A percentile compares a stretch with the other conserved stretches of the same genome.
Conservation (phyloP, 2,113 vertebrate genomes). For the Ahaetulla prasina region DNA sequence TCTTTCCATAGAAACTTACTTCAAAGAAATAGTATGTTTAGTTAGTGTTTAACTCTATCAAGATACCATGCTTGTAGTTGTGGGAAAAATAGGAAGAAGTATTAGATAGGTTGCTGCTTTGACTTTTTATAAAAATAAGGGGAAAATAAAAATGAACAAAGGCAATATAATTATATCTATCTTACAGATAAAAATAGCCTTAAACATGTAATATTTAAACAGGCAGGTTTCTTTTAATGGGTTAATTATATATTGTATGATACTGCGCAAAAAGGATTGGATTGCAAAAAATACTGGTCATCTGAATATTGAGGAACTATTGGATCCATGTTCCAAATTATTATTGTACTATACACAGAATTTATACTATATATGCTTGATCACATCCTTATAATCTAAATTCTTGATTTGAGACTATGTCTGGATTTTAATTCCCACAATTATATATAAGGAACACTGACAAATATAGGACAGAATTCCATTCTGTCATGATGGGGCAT, state of each 20-base stretch:
- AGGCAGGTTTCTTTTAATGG: constrained; percentile 7
- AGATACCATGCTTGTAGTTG: background rate
- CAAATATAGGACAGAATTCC: background rate
- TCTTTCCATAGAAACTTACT: background rate
- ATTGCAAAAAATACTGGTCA: background rate
- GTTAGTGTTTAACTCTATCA: background rate
- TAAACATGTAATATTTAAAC: background rate
- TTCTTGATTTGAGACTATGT: background rate
- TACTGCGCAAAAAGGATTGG: background rate
- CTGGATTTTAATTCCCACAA: background rate
- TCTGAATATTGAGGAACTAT: background rate
- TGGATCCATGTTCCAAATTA: background rate
- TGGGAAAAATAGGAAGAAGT: background rate
- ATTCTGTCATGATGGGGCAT: background rate
- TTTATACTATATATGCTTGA: background rate
- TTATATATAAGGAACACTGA: background rate
- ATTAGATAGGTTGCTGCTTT: background rate
- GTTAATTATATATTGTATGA: constrained; percentile 10
- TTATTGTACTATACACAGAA: background rate
- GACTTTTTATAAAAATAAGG: background rate
- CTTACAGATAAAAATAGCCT: background rate
- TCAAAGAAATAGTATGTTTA: constrained; percentile 9
- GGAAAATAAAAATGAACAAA: background rate
- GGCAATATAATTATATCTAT: background rate
- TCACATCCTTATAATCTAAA: background rate